Evolutionary conservation across 1,140 invertebrate species (phyloP), one percentile per base, ranked within the genome.

Genomic region (Micrasema longulum): DNA sequence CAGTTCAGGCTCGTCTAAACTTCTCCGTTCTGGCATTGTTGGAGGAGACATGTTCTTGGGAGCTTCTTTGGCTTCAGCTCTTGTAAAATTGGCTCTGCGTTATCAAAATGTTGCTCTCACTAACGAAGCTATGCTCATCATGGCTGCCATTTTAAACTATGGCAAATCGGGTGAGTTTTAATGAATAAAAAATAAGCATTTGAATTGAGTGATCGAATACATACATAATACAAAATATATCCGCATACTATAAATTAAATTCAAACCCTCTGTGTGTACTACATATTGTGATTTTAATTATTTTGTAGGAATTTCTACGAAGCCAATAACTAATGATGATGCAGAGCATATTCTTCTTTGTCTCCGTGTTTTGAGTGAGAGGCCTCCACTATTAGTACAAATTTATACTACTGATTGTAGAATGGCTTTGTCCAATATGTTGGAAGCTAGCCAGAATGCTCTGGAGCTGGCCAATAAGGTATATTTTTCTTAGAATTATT

Each of bases 31-130:
- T 72, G 96, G 97, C 77, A 88, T 99, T 76, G 90, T 97, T 84
- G 92, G 96, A 75, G 97, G 97, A 1, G 97, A 99, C 78, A 98
- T 97, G 84, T 99, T 99, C 81, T 93, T 99, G 72, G 97, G 94
- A 10, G 95, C 96, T 18, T 91, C 96, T 12, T 83, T 99, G 9
- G 94, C 95, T 9, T 95, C 96, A 0, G 95, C 94, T 12, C 86
- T 99, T 26, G 91, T 95, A 7, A 99, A 99, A 86, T 84, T 99
- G 71, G 92, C 95, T 0, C 77, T 98, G 88, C 71, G 79, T 79
- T 48, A 76, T 87, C 65, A 66, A 11, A 73, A 73, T 1, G 82
- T 84, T 23, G 72, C 72, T 7, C 90, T 92, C 88, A 86, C 83
- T 86, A 84, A 84, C 65, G 75, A 78, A 3, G 80, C 82, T n/a